Evolutionary conservation across 1,140 invertebrate genomes (phyloP).

Genomic region (Bradysia coprophila): DNA sequence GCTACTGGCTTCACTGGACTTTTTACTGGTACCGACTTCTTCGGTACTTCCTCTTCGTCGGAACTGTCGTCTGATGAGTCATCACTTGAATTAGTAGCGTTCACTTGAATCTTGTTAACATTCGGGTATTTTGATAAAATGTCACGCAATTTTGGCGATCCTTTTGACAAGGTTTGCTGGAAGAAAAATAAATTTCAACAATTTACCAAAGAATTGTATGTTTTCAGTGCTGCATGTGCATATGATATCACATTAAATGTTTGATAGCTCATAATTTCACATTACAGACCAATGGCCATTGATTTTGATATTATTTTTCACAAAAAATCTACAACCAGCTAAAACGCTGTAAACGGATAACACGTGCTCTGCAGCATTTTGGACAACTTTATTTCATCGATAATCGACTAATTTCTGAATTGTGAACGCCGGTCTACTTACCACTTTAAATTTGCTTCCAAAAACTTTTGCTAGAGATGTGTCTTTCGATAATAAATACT

Average conservation of each 20-base stretch:
- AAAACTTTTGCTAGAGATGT: slow-evolving; percentile 32
- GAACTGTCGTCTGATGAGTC: slow-evolving; percentile 8
- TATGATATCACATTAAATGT: background rate
- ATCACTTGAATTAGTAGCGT: slow-evolving; percentile 3
- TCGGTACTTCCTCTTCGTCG: slow-evolving; percentile 7
- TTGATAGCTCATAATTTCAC: background rate
- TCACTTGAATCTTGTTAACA: slow-evolving; percentile 12
- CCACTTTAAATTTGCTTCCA: slow-evolving; percentile 37
- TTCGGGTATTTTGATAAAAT: slow-evolving; percentile 7
- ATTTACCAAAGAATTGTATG: background rate
- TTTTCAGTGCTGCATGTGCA: background rate
- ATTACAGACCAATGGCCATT: background rate
- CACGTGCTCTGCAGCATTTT: too few species aligned
- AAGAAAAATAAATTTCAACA: slow-evolving; percentile 8
- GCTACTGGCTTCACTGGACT: slow-evolving; percentile 3
- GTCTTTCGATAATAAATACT: slow-evolving; percentile 34
- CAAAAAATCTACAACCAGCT: background rate
- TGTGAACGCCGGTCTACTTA: slow-evolving; percentile 23
- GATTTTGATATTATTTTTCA: background rate
- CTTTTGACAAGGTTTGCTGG: slow-evolving; percentile 26
- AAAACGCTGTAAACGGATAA: background rate
- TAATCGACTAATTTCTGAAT: background rate
- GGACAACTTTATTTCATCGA: background rate
- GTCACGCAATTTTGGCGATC: slow-evolving; percentile 24
- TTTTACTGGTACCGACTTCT: slow-evolving; percentile 2